phyloP scores from a whole-genome alignment of 2,888 invertebrate species.

The Heliconius aoede region DNA sequence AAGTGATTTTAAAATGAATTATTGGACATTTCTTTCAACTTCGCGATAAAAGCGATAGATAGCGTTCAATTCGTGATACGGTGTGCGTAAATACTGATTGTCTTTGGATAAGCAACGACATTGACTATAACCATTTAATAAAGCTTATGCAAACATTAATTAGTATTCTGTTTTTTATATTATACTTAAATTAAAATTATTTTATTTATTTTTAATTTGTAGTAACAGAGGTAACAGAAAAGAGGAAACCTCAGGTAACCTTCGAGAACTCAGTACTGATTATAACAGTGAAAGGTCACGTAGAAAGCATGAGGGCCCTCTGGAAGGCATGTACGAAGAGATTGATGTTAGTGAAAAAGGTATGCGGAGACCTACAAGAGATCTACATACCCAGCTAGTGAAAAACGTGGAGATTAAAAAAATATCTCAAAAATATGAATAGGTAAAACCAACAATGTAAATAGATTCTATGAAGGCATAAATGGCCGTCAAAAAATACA shows the following conservation, averaged over 20 bases:
- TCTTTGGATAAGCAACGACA: constrained; percentile 40
- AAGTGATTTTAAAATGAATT: not conserved
- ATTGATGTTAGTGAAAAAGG: no score
- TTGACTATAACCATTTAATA: constrained; percentile 34
- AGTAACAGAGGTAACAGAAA: no score
- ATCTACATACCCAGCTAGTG: no score
- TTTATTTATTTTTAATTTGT: not conserved
- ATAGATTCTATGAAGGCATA: not conserved
- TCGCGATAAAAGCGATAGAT: constrained; percentile 6
- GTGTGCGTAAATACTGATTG: constrained; percentile 27
- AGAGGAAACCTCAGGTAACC: no score
- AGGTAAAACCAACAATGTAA: not conserved
- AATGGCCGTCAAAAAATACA: constrained; percentile 14
- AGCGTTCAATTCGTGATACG: constrained; percentile 13
- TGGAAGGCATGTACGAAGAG: no score
- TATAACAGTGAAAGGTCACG: no score
- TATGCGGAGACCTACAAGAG: no score
- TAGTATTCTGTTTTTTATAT: not conserved
- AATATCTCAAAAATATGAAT: not conserved
- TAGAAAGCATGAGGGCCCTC: no score
- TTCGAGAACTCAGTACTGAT: no score
- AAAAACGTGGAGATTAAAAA: not conserved
- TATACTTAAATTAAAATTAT: not conserved
- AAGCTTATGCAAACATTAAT: constrained; percentile 39
- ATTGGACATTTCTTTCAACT: constrained; percentile 1